phyloP scores from a whole-genome alignment of 1,140 invertebrate genomes.

The Argopecten irradians region DNA sequence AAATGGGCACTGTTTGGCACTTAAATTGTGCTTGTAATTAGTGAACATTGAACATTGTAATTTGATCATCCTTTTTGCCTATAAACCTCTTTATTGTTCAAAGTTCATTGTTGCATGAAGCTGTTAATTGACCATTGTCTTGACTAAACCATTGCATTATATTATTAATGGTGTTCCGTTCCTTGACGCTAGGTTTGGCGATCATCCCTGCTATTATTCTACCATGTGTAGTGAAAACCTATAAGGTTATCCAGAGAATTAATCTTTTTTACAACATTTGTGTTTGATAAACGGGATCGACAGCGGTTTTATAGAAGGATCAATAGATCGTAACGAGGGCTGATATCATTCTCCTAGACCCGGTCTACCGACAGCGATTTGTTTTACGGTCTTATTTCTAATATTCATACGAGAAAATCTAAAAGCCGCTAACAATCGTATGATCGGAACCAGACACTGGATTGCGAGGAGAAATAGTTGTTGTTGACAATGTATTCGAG shows the following conservation, averaged over 20 bases:
- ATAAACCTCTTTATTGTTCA: too few relatives aligned
- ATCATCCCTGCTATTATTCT: background rate
- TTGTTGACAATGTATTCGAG: background rate
- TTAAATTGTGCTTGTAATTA: too few relatives aligned
- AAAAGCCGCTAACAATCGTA: background rate
- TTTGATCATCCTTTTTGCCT: too few relatives aligned
- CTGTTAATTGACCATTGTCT: too few relatives aligned
- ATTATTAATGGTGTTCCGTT: too few relatives aligned
- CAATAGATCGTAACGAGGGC: background rate
- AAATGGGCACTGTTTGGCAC: too few relatives aligned
- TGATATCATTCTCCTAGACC: background rate
- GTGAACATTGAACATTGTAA: too few relatives aligned
- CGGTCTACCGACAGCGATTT: background rate
- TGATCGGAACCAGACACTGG: background rate
- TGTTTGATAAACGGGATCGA: background rate
- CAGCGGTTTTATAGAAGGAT: background rate
- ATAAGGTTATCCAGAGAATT: background rate
- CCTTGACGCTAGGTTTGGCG: too few relatives aligned
- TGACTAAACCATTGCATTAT: too few relatives aligned
- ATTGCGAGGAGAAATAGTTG: background rate
- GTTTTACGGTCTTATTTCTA: background rate
- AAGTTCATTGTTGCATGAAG: too few relatives aligned
- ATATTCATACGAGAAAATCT: background rate
- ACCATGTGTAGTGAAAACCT: background rate
- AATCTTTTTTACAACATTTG: background rate